Evolutionary conservation across 2,888 invertebrate genomes (phyloP), one percentile per base, ranked within the genome.

Genomic region (Eupithecia dodoneata): DNA sequence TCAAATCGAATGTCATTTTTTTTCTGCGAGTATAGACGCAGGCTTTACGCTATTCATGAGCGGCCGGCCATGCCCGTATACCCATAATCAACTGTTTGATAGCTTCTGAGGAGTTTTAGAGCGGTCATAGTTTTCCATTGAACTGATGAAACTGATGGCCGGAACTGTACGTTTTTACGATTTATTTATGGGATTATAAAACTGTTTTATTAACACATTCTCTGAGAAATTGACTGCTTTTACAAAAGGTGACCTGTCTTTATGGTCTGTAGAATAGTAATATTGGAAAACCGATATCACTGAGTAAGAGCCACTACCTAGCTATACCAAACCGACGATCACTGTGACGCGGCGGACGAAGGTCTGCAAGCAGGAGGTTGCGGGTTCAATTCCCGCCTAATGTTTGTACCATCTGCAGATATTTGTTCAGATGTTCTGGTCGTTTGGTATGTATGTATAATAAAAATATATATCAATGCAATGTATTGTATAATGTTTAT

Each of bases 1-100:
- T 70, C 47, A 85, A 83, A 87, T 82, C 76, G 78, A 83, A 80
- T 80, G 80, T 82, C 72, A 70, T 82, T 82, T 81, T 70, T 30
- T 81, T 79, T 78, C 59, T 72, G 74, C 83, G 75, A 79, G 74
- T 41, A 41, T 41, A 65, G 71, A 45, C 76, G 47, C n/a, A 78
- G 67, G 83, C 84, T 84, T 87, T 92, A 91, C 91, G 89, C 87
- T 92, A 92, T 92, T 92, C 91, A 90, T 85, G 47, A 47, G 3
- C 2, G 45, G 4, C 49, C 81, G 86, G 86, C 86, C 82, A 86
- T 88, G 87, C 87, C 42, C 87, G 87, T 30, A 30, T 30, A 30
- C 30, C 30, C 30, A 90, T 90, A 90, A 89, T 87, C 86, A 86
- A 85, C 83, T 84, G 85, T 83, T 83, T 87, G 86, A 91, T 90